Evolutionary conservation across 2,113 vertebrate genomes (phyloP).

Genomic region (Catagonus wagneri): DNA sequence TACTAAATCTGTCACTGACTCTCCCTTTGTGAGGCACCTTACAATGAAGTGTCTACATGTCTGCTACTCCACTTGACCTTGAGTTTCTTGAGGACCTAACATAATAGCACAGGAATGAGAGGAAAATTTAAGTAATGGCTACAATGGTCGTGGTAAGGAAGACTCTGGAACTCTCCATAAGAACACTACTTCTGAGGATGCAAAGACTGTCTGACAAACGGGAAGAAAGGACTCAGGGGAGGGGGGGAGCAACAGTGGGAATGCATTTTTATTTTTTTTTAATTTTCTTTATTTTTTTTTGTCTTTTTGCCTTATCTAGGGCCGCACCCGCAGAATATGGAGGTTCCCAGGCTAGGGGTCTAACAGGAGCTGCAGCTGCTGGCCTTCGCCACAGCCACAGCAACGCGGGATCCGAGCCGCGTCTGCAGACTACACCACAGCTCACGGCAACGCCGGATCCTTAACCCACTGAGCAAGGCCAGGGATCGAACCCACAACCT

Average conservation of each 20-base stretch:
- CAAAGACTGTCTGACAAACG: not conserved
- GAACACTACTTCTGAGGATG: not conserved
- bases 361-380: no score
- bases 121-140: not conserved
- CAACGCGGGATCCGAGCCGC: no score
- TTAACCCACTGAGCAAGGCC: no score
- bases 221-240: not conserved
- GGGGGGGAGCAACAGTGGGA: not conserved
- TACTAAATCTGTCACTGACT: not conserved
- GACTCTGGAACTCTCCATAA: not conserved
- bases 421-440: no score
- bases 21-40: not conserved
- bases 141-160: not conserved
- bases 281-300: no score
- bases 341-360: no score
- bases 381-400: no score
- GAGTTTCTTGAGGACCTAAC: not conserved
- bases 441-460: no score
- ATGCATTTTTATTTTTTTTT: no score
- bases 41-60: not conserved
- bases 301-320: no score
- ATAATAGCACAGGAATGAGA: not conserved
- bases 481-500: no score
- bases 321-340: no score
- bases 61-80: not conserved